phyloP scores from a whole-genome alignment of 2,888 invertebrate genomes.

The Glaucopsyche alexis region DNA sequence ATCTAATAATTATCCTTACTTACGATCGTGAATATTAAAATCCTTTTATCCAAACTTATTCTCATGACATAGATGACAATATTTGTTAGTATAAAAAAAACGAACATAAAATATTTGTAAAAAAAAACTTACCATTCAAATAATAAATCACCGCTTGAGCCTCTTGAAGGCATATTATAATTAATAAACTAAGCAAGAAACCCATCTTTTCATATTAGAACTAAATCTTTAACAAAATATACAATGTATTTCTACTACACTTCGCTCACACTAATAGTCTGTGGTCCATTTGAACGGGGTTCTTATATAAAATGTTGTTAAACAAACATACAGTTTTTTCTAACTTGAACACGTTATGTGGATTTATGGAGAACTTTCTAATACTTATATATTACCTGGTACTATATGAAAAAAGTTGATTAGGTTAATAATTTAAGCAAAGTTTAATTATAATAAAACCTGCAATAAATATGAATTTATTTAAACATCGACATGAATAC shows the following conservation, averaged over 20 bases:
- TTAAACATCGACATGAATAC: too few relatives aligned
- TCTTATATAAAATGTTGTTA: conserved; percentile 27
- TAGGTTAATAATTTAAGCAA: neutral
- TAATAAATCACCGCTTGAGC: conserved; percentile 34
- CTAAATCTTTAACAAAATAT: neutral
- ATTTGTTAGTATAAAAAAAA: too few relatives aligned
- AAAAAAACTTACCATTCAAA: conserved; percentile 35
- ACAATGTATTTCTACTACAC: neutral
- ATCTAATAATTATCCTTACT: too few relatives aligned
- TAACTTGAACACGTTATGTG: neutral
- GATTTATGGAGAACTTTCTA: neutral
- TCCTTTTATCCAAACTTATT: too few relatives aligned
- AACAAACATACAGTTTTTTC: conserved; percentile 23
- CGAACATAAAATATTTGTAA: neutral
- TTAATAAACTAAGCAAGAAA: neutral
- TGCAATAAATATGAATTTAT: too few relatives aligned
- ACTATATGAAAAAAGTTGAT: neutral
- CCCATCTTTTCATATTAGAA: conserved; percentile 19
- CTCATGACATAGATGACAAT: too few relatives aligned
- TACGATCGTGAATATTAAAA: too few relatives aligned
- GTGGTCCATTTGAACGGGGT: neutral
- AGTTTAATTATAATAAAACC: too few relatives aligned
- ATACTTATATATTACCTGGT: too few relatives aligned
- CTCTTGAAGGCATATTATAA: neutral
- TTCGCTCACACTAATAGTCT: neutral